These are phyloP conservation scores for Epinotia brunnichana DNA, from an alignment of 2,888 invertebrate genomes.

Conservation along the genomic window DNA sequence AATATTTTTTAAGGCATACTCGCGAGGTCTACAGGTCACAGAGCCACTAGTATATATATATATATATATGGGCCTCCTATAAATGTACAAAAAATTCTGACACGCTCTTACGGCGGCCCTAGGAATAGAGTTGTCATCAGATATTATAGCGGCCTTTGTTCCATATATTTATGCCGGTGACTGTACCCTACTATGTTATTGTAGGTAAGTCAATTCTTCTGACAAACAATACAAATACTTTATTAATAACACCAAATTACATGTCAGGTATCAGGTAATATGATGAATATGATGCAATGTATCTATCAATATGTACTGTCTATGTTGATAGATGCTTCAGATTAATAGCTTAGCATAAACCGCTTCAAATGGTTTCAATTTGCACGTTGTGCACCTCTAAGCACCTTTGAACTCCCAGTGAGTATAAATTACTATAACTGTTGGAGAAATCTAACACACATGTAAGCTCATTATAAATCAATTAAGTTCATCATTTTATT, in stretches of 20 bases:
- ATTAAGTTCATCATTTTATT: conserved; percentile 25
- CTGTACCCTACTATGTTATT: background rate
- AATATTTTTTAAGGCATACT: too few relatives aligned
- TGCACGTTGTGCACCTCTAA: conserved; percentile 29
- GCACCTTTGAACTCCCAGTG: conserved; percentile 41
- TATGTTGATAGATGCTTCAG: conserved; percentile 30
- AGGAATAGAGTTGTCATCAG: too few relatives aligned
- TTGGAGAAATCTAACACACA: conserved; percentile 38
- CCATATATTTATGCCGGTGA: too few relatives aligned
- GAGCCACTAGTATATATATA: too few relatives aligned
- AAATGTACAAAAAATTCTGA: too few relatives aligned
- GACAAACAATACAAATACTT: too few relatives aligned
- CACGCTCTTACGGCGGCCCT: too few relatives aligned
- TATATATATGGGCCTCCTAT: too few relatives aligned
- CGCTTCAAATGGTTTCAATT: conserved; percentile 41
- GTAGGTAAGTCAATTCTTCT: background rate
- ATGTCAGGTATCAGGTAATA: too few relatives aligned
- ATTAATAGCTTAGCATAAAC: conserved; percentile 32
- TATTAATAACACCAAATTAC: too few relatives aligned
- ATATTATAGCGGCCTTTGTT: too few relatives aligned
- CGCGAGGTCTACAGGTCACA: too few relatives aligned
- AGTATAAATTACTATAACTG: conserved; percentile 41
- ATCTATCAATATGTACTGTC: background rate
- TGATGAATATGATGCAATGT: background rate
- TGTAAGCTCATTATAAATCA: conserved; percentile 38